Base-by-base conservation (phyloP, 2,797 vertebrate genomes). In the Pachyuromys duprasi region DNA sequence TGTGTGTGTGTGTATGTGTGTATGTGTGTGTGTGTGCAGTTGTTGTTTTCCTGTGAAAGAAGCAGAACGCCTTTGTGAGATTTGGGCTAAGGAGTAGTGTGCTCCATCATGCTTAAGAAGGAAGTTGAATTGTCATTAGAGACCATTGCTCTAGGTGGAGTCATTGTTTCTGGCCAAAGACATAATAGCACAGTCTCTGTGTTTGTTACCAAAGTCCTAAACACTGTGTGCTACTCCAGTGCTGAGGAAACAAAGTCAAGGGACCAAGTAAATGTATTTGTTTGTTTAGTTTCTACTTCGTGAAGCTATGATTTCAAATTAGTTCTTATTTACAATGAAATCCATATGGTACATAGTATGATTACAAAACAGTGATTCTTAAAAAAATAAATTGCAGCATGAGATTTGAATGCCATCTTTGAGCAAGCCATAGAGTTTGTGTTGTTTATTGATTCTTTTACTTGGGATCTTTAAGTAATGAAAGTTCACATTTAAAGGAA, bases 381-480 rank as follows among this genome's bases (percentile, higher is more conserved):
- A 42, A 90, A 79, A 93, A 86, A 92, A 83, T 69, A 70, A 62
- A 53, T 67, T 69, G 36, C 11, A 76, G n/a, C 62, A 39, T 79
- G n/a, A 96, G 90, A 90, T 67, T 67, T 65, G 55, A 86, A 62
- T 57, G n/a, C 17, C 80, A 39, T 90, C 45, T 53, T 80, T 60
- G 86, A 86, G 12, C 13, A 78, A 63, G 26, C 17, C 49, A 49
- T 67, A 87, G 33, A 8, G 15, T 78, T 78, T 86, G 42, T 49
- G 8, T 80, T 87, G 67, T 36, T 89, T 90, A 70, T 82, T 72
- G 88, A 70, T 63, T 83, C 15, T 92, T 96, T 93, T 89, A 26
- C 18, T 92, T 82, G 63, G 39, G 88, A 75, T 60, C 76, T 94
- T 96, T 82, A 93, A 78, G 89, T 33, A 91, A n/a, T 87, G 62